A percentile compares a stretch with the other conserved stretches of the same genome.
These are phyloP conservation scores for Platanista minor DNA, from an alignment of 2,113 vertebrate genomes.

Conservation along the genomic window DNA sequence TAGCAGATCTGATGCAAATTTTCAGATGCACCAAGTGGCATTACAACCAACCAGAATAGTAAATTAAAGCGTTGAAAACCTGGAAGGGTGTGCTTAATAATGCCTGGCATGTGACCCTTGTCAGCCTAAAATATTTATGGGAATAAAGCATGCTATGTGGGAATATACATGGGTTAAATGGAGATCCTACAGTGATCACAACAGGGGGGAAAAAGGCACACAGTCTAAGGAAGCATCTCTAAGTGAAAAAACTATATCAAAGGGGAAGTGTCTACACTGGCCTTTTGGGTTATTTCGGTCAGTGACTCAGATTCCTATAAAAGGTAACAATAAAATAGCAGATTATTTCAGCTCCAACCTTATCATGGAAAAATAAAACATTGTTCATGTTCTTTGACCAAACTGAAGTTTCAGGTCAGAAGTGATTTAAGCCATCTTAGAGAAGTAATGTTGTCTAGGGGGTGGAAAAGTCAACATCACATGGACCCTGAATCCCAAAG, in stretches of 20 bases:
- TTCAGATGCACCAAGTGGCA: background rate
- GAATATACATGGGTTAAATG: rapidly evolving
- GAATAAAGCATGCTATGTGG: background rate
- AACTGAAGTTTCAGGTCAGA: background rate
- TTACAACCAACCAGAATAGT: background rate
- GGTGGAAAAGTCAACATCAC: background rate
- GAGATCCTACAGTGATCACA: background rate
- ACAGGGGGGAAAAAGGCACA: background rate
- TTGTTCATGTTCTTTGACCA: background rate
- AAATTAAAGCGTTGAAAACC: too few species aligned
- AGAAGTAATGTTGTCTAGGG: background rate
- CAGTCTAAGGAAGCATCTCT: background rate
- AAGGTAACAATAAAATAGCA: background rate
- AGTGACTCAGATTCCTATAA: background rate
- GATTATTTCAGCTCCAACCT: background rate
- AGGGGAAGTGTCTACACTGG: background rate
- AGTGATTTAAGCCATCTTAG: background rate
- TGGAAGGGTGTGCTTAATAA: background rate
- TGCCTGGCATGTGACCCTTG: background rate
- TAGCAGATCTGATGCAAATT: too few species aligned
- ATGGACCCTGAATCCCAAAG: background rate
- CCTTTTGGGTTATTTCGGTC: background rate
- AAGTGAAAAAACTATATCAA: background rate
- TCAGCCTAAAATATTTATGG: background rate
- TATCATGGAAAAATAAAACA: background rate